Base-by-base conservation (phyloP, 2,888 invertebrate species). In the Mylabris sibirica region DNA sequence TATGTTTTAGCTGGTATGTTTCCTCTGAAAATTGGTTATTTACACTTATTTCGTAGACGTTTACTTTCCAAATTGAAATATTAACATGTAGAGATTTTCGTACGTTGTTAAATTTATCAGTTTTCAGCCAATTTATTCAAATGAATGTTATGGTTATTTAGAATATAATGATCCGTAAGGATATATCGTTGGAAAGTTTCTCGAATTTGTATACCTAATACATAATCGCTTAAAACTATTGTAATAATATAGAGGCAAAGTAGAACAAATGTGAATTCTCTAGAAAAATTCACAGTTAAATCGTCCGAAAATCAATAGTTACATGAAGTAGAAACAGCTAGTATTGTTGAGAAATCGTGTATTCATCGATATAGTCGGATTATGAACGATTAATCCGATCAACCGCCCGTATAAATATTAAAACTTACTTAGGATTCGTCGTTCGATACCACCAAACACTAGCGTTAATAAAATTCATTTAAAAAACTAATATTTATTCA, bases 61-160 rank as follows among this genome's bases (percentile, higher is more conserved):
- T 17, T 1, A 38, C 6, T 60, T 60, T 20, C 2, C 11, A 60
- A 60, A 35, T 60, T 60, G 60, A 60, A 12, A 60, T 35, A 60
- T 60, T 60, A 60, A 30, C 26, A 60, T 30, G 17, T 60, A 26
- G 30, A 30, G 35, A 5, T 22, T 17, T 35, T 60, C 26, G 34
- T 26, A 34, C 38, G 22, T 60, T 60, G 14, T n/a, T n/a, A 60
- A 20, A 12, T 5, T 12, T 41, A 26, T 60, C 17, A 60, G 11
- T n/a, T 20, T 60, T 34, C 60, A 34, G 20, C 20, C 14, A n/a
- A 14, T 14, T n/a, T 44, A n/a, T 44, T n/a, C 44, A 44, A 4
- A 44, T 44, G 44, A 20, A 49, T 20, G n/a, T 49, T 20, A 49
- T 20, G 20, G 30, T 30, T 30, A 30, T 20, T 2, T 20, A 17